Base-by-base conservation (phyloP, 1,140 invertebrate species). In the Olivierus martensii region DNA sequence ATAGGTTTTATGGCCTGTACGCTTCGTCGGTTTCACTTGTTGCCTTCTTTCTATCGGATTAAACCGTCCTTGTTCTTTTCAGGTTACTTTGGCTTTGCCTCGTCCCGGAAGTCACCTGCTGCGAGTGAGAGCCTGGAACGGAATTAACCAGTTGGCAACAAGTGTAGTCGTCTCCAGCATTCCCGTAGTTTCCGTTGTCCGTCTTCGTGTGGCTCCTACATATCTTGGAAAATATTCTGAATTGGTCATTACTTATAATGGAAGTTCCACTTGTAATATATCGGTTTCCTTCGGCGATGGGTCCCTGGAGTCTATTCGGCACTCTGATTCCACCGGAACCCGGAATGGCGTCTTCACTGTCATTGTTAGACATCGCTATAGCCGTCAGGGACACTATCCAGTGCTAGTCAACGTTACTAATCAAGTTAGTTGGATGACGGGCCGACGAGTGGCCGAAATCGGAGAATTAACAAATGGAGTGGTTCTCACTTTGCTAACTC, bases 361-460 rank as follows among this genome's bases (percentile, higher is more conserved):
- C 11, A 14, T 7, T 0, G 44, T 47, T n/a, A 5, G 1, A 2
- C 45, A 51, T 28, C 6, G 9, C 2, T 56, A 51, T n/a, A 10
- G n/a, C 4, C 5, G 22, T 17, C 0, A 39, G 7, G 54, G 54
- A 14, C 10, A 51, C 2, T 45, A 56, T n/a, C 19, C 9, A 5
- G 34, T 56, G 1, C 38, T 51, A 37, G 18, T 56, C 35, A 56
- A 56, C 43, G 54, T 38, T 2, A 47, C 54, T 0, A 56, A 48
- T 44, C 4, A 36, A 2, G 10, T 43, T 4, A 44, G 54, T 15
- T 18, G 22, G 22, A 15, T 56, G 10, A 49, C 50, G 10, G 45
- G 21, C 3, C 51, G 37, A 21, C 19, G 21, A 10, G 18, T 17
- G 9, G 51, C 42, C 9, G 6, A 36, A 15, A 50, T 52, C n/a